phyloP scores from a whole-genome alignment of 2,113 vertebrate genomes.

The Rhadina sibilatrix region DNA sequence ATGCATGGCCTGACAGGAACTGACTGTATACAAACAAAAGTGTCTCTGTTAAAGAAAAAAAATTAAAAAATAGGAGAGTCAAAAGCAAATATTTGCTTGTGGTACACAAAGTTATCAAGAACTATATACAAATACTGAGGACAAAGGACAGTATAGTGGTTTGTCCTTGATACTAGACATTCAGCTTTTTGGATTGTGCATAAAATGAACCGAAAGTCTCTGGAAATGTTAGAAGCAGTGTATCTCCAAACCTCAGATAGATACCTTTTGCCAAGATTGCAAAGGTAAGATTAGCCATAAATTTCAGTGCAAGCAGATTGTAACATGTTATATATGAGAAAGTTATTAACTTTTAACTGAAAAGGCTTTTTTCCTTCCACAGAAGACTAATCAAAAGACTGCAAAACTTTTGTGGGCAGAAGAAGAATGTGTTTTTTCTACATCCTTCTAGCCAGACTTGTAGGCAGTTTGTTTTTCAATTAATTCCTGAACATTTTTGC shows the following conservation, averaged over 20 bases:
- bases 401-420: neutral
- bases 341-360: neutral
- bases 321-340: neutral
- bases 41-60: neutral
- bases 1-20: neutral
- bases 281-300: neutral
- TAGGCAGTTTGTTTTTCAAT: neutral
- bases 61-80: neutral
- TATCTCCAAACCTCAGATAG: neutral
- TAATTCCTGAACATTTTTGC: neutral
- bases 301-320: neutral
- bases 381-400: neutral
- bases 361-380: neutral
- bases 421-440: neutral
- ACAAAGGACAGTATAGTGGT: neutral
- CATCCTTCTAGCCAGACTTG: neutral
- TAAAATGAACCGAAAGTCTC: neutral
- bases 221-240: neutral
- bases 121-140: neutral
- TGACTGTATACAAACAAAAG: neutral
- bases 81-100: neutral
- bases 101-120: neutral
- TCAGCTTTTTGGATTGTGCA: neutral
- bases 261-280: neutral
- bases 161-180: neutral